A percentile compares a stretch with the other conserved stretches of the same genome.
Evolutionary conservation across 2,113 vertebrate genomes (phyloP).

Genomic region (Sphyrna mokarran): DNA sequence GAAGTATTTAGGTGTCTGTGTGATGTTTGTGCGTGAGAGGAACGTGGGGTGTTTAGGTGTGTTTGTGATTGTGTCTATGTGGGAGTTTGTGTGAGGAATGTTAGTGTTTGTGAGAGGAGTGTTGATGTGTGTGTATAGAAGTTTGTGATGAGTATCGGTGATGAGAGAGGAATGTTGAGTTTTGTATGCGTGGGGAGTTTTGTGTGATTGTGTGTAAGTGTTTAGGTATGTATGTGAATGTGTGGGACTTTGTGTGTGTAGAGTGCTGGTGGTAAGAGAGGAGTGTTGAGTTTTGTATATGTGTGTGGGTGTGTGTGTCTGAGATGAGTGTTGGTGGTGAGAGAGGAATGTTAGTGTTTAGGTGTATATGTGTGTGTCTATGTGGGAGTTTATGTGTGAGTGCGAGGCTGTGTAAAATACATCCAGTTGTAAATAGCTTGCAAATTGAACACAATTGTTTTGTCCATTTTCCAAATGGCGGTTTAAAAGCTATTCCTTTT

Average conservation of each 20-base stretch:
- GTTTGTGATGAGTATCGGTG: neutral
- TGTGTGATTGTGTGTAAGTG: neutral
- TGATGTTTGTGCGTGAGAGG: neutral
- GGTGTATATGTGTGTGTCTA: neutral
- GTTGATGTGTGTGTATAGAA: neutral
- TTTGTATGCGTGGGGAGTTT: neutral
- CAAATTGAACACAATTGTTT: conserved; percentile 19
- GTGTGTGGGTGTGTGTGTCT: no score
- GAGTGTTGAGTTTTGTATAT: no score
- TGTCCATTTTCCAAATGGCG: neutral
- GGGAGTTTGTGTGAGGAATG: neutral
- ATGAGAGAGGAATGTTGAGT: no score
- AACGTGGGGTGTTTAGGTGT: neutral
- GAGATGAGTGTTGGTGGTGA: neutral
- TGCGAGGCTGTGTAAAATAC: neutral
- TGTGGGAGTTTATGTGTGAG: neutral
- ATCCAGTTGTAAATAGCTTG: conserved; percentile 18
- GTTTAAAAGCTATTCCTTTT: neutral
- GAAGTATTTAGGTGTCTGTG: neutral
- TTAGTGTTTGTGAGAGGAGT: no score
- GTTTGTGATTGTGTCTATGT: neutral
- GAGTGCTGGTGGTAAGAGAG: no score
- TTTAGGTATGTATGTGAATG: neutral
- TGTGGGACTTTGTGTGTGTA: neutral
- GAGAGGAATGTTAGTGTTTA: no score